Evolutionary conservation across 1,140 invertebrate species (phyloP), one percentile per base, ranked within the genome.

Genomic region (Panagrolaimus sp.): DNA sequence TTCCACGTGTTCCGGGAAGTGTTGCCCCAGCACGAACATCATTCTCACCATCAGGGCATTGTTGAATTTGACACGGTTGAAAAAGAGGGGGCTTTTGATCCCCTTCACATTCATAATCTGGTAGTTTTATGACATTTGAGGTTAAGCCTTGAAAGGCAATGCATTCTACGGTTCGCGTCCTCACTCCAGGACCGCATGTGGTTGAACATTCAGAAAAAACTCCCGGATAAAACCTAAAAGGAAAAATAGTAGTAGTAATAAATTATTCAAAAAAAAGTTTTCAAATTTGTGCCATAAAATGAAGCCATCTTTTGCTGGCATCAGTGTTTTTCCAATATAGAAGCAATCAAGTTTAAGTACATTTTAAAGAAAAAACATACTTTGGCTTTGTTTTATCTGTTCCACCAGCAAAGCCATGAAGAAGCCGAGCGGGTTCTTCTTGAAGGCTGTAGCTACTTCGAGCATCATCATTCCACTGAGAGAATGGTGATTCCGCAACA

Each of bases 141-240:
- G 70, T 74, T 20, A 81, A 47, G 27, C 77, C 72, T 61, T 76
- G 68, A 63, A 64, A 48, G 14, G 72, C 78, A n/a, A 82, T 87
- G 78, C 90, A 92, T 82, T 91, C 88, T 1, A 91, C 88, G 14
- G 88, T 89, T 42, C 90, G 83, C 8, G 88, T 86, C 43, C 88
- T 86, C 16, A 87, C 83, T 11, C 87, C 86, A 0, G 84, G 79
- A 7, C 88, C 88, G 76, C 90, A 92, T 1, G 88, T 89, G 0
- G 89, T 87, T 1, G 90, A 89, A 76, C 91, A 92, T 70, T 89
- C 87, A 76, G 91, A 89, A 91, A 91, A 92, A 0, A 89, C 89
- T 1, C 90, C 90, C 4, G 88, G 61, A 25, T 68, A 63, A 57
- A 73, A 78, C 31, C 65, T 57, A 13, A 4, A 38, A n/a, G n/a